Base-by-base conservation (phyloP, 2,888 invertebrate species). In the Eulithis testata region DNA sequence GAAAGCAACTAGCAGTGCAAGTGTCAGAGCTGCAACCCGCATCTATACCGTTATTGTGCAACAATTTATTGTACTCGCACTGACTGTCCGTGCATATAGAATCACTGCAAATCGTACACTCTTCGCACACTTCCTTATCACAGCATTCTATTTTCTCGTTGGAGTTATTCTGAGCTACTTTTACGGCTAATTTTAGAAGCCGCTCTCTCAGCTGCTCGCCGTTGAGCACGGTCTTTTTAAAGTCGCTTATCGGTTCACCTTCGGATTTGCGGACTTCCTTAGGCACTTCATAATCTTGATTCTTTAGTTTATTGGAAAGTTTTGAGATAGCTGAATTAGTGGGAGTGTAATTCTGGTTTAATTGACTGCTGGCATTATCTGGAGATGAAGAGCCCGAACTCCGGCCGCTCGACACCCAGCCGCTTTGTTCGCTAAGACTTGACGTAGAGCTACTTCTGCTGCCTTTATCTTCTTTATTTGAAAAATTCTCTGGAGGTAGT, bases 361-460 rank as follows among this genome's bases (percentile, higher is more conserved):
- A 92, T 87, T 89, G 93, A 90, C 85, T 90, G 85, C 88, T 94
- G 60, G 86, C 89, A 78, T 90, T 89, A 78, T 95, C 95, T 4
- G 95, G 95, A 60, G 95, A 94, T 0, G 95, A 95, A n/a, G 94
- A 94, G 21, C 94, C 94, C 58, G 95, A 95, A 78, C 95, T 95
- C 51, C 95, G 93, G 52, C 96, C 95, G 76, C 97, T 97, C 40
- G 97, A 97, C 0, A 97, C 97, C 97, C 97, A 97, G 1, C 97
- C 97, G 79, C 97, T 97, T 85, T 97, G 96, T 85, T 97, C 97
- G 77, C 97, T 97, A 67, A 96, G 87, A 65, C 95, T 95, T 12
- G 95, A 95, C 0, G 95, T 95, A 8, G 95, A 95, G 73, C 90
- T 94, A 63, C 94, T 94, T 78, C 86, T 86, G 65, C 86, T 88